Percentiles rank a stretch among this genome's conserved stretches.
Conservation (phyloP, 2,888 invertebrate species). For the Brachycybe producta region DNA sequence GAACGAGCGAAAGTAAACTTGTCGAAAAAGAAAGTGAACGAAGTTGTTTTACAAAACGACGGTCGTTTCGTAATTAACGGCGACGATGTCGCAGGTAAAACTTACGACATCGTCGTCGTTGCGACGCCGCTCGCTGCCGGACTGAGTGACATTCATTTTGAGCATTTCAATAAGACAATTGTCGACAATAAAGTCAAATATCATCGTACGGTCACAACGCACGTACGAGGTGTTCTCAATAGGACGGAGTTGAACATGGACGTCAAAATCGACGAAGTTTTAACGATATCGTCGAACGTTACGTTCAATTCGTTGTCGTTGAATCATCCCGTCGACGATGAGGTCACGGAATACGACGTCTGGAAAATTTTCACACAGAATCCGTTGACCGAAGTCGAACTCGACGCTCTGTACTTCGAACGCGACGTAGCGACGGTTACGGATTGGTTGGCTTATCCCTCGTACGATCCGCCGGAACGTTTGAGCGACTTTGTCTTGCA, state of each 20-base stretch:
- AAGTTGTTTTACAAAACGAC: constrained; percentile 28
- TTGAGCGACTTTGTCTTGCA: constrained; percentile 40
- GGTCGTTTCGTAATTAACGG: constrained; percentile 18
- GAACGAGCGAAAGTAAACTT: constrained; percentile 35
- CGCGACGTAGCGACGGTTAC: constrained; percentile 31
- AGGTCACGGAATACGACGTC: constrained; percentile 29
- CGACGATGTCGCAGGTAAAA: constrained; percentile 5
- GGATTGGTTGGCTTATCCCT: constrained; percentile 46
- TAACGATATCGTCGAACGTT: constrained; percentile 38
- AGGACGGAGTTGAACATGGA: constrained; percentile 29
- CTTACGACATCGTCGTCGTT: constrained; percentile 45
- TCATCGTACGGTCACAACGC: constrained; percentile 44
- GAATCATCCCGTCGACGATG: constrained; percentile 31
- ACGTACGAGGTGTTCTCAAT: constrained; percentile 42
- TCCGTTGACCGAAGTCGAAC: constrained; percentile 34
- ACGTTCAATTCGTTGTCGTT: constrained; percentile 40
- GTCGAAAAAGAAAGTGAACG: constrained; percentile 31
- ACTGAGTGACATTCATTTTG: constrained; percentile 38
- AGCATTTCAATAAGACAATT: constrained; percentile 33
- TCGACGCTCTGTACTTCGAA: constrained; percentile 39
- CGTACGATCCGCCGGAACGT: constrained; percentile 34
- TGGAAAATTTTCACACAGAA: constrained; percentile 47
- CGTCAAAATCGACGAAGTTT: constrained; percentile 32
- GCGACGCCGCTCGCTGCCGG: constrained; percentile 43
- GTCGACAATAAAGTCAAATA: constrained; percentile 34